Evolutionary conservation across 2,797 vertebrate genomes (phyloP).

Genomic region (Onychomys leucogaster): DNA sequence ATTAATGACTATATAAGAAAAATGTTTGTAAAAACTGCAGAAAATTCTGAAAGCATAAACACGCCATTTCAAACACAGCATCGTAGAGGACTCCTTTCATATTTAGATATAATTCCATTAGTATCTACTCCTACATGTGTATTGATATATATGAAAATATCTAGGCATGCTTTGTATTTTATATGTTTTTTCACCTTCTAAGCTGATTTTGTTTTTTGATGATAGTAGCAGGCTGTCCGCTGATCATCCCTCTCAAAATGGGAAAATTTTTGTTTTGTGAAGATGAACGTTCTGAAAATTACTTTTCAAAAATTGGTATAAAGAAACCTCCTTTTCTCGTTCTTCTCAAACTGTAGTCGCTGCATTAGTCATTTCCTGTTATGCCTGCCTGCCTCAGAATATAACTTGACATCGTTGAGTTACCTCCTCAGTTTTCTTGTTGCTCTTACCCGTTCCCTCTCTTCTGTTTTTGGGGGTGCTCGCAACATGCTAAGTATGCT

Average conservation of each 20-base stretch:
- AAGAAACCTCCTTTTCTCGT: background rate
- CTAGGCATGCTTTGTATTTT: constrained; percentile 1
- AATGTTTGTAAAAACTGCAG: background rate
- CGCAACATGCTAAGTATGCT: background rate
- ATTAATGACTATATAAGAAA: background rate
- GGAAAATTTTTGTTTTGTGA: background rate
- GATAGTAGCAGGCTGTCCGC: background rate
- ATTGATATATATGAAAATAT: background rate
- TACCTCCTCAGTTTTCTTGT: constrained; percentile 5
- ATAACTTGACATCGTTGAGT: background rate
- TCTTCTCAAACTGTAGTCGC: background rate
- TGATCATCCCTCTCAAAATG: constrained; percentile 41
- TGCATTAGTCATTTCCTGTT: constrained; percentile 38
- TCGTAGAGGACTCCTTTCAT: background rate
- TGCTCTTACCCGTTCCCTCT: background rate
- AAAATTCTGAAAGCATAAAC: background rate
- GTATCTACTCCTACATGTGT: background rate
- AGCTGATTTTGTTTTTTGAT: constrained; percentile 44
- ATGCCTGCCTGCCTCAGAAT: background rate
- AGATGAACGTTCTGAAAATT: constrained; percentile 38
- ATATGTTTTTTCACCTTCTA: background rate
- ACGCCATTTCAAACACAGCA: background rate
- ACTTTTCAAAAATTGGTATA: constrained; percentile 14
- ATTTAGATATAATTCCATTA: background rate
- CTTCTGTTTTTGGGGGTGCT: background rate